These are phyloP conservation scores for Presbytis comata DNA, from an alignment of 2,797 vertebrate species.

Conservation along the genomic window DNA sequence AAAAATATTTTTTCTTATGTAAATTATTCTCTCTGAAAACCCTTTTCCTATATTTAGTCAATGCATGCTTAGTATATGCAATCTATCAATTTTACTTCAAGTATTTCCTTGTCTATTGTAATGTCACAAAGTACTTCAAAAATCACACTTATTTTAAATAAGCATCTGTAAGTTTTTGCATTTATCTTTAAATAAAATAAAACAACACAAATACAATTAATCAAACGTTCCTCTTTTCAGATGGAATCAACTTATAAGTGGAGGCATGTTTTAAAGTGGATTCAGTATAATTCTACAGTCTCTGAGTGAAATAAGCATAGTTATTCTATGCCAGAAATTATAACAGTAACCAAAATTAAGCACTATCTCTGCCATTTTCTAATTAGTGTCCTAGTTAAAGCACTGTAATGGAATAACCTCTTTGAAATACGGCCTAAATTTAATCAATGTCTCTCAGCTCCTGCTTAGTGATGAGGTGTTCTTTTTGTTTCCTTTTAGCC, in stretches of 20 bases:
- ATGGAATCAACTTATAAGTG: background rate
- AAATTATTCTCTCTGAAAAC: background rate
- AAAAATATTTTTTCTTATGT: background rate
- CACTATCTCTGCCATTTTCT: background rate
- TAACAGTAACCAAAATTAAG: background rate
- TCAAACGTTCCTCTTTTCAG: background rate
- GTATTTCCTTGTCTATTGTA: background rate
- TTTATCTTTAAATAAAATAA: background rate
- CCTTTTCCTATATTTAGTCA: background rate
- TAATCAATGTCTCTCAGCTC: background rate
- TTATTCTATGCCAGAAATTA: background rate
- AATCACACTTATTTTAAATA: background rate
- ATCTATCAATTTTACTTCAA: background rate
- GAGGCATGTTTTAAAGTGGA: background rate
- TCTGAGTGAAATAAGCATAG: background rate
- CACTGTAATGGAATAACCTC: background rate
- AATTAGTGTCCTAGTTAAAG: background rate
- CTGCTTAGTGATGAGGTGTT: background rate
- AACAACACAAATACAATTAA: background rate
- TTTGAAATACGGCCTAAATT: background rate
- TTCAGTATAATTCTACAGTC: too few relatives aligned
- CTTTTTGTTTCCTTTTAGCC: background rate
- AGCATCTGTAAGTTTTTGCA: background rate
- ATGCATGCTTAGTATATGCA: background rate
- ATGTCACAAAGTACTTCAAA: background rate